phyloP scores from a whole-genome alignment of 2,797 vertebrate species.

The Macrochelys suwanniensis region DNA sequence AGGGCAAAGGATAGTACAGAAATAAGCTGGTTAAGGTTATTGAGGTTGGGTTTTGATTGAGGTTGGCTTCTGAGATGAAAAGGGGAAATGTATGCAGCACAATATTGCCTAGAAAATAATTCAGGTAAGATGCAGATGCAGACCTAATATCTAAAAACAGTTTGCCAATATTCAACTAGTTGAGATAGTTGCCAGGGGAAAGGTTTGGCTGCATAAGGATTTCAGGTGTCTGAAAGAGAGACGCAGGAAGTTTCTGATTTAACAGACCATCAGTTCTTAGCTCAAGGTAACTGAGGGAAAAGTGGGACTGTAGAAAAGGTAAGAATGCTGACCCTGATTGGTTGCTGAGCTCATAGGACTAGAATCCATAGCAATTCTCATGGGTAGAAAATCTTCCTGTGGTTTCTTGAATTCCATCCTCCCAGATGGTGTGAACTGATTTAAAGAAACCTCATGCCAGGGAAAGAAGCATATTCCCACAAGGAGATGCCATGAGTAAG shows the following conservation, averaged over 20 bases:
- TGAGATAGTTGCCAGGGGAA: neutral
- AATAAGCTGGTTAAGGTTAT: neutral
- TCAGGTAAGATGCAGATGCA: neutral
- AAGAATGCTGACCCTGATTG: neutral
- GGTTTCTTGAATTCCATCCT: neutral
- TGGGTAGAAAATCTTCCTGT: neutral
- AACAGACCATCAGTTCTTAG: neutral
- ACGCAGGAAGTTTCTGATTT: neutral
- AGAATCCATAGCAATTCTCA: neutral
- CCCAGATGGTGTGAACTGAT: too few relatives aligned
- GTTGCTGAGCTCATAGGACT: neutral
- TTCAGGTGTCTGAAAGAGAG: neutral
- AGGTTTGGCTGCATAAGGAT: neutral
- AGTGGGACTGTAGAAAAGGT: neutral
- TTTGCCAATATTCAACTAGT: neutral
- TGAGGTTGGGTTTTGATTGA: neutral
- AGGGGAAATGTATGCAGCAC: neutral
- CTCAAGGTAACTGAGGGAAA: neutral
- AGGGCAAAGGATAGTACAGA: constrained; percentile 5
- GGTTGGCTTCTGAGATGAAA: neutral
- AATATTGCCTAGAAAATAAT: neutral
- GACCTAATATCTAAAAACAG: too few relatives aligned
- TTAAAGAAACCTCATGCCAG: neutral
- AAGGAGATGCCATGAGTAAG: neutral
- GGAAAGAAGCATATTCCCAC: neutral